Evolutionary conservation across 1,140 invertebrate genomes (phyloP).

Genomic region (Eumaeus atala): DNA sequence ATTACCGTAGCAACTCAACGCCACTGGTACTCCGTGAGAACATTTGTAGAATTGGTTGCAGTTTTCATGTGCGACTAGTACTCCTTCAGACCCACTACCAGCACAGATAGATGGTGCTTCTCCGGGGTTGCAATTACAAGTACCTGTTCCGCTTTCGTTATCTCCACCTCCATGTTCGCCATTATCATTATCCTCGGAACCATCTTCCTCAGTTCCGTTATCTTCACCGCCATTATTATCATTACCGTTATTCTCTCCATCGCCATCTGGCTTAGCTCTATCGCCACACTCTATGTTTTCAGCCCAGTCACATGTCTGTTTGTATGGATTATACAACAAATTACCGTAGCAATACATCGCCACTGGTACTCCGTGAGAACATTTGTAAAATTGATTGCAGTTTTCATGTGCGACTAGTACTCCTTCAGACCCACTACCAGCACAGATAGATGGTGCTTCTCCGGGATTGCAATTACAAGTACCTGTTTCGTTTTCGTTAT

Average conservation of each 20-base stretch:
- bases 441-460: conserved; percentile 31
- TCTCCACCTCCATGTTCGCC: background rate
- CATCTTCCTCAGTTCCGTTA: background rate
- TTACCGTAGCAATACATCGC: conserved; percentile 49
- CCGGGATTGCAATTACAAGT: conserved; percentile 30
- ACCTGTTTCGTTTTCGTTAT: conserved; percentile 9
- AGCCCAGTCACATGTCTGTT: conserved; percentile 76
- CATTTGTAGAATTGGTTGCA: conserved; percentile 36
- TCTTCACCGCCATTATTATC: conserved; percentile 4
- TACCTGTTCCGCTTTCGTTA: background rate
- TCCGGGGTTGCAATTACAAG: conserved; percentile 22
- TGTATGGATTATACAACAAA: conserved; percentile 75
- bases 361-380: conserved; percentile 28
- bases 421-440: conserved; percentile 24
- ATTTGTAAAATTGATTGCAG: conserved; percentile 41
- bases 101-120: conserved; percentile 26
- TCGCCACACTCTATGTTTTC: conserved; percentile 64
- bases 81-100: conserved; percentile 22
- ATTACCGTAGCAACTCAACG: conserved; percentile 14
- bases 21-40: conserved; percentile 23
- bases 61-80: conserved; percentile 31
- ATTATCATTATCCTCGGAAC: background rate
- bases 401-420: conserved; percentile 34
- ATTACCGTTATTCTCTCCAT: background rate
- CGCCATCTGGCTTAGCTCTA: background rate